Percentiles rank a stretch among this genome's conserved stretches.
Conservation (phyloP, 2,113 vertebrate species). For the Muntiacus reevesi region DNA sequence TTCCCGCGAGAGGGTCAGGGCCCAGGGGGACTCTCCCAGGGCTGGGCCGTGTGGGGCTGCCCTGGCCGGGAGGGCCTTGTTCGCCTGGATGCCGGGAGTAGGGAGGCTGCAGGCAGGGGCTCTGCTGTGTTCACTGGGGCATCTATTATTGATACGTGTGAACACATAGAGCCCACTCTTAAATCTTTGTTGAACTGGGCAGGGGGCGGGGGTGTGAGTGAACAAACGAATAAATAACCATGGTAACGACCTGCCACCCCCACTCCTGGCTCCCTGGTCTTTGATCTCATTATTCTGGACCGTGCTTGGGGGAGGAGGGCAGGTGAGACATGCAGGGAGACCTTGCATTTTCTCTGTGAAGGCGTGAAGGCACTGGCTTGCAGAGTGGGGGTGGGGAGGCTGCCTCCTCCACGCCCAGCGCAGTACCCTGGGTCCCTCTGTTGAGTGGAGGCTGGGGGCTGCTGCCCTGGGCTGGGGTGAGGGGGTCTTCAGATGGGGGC, state of each 20-base stretch:
- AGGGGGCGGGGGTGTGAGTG: not conserved
- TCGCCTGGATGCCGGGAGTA: too few relatives aligned
- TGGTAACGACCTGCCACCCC: not conserved
- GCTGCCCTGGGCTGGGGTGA: too few relatives aligned
- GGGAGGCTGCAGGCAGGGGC: not conserved
- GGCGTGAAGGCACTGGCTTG: not conserved
- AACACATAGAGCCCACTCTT: not conserved
- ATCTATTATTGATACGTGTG: accelerated
- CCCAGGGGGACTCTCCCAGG: accelerated
- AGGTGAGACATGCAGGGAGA: not conserved
- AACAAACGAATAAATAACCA: not conserved
- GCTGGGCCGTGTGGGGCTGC: not conserved
- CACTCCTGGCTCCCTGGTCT: not conserved
- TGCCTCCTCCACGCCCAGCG: not conserved
- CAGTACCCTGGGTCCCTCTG: accelerated
- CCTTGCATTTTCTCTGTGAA: not conserved
- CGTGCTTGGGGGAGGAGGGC: accelerated
- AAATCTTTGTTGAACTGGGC: not conserved
- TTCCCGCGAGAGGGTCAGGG: accelerated
- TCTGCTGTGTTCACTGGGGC: not conserved
- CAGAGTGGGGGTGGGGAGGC: not conserved
- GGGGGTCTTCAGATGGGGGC: not conserved
- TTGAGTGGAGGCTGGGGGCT: not conserved
- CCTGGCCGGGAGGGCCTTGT: accelerated
- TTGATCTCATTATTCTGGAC: not conserved